phyloP scores from a whole-genome alignment of 2,113 vertebrate species.

The Labrus mixtus region DNA sequence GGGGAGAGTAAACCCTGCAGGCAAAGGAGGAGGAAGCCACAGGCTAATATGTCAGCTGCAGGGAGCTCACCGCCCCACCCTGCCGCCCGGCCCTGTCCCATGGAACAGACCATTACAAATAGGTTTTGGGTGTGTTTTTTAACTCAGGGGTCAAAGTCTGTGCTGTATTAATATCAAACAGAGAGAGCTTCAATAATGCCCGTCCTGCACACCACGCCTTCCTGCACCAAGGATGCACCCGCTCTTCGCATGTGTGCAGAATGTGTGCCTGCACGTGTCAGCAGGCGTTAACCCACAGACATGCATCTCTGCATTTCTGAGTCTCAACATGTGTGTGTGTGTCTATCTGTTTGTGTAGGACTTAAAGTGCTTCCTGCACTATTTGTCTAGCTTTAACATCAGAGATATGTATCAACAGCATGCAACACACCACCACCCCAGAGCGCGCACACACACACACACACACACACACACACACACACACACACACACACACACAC shows the following conservation, averaged over 20 bases:
- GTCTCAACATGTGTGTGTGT: background rate
- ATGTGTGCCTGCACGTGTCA: background rate
- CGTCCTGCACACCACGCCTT: background rate
- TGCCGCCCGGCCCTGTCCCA: constrained; percentile 25
- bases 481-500: constrained; percentile 34
- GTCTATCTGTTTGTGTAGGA: background rate
- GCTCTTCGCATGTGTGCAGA: constrained; percentile 9
- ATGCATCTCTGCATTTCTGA: background rate
- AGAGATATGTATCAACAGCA: constrained; percentile 13
- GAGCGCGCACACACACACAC: constrained; percentile 25
- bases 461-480: constrained; percentile 29
- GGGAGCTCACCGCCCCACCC: background rate
- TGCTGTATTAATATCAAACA: constrained; percentile 25
- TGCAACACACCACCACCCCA: constrained; percentile 5
- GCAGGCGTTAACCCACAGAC: background rate
- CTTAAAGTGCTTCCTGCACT: background rate
- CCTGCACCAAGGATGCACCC: constrained; percentile 11
- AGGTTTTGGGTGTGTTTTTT: constrained; percentile 33
- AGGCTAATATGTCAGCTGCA: background rate
- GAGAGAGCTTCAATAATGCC: constrained; percentile 25
- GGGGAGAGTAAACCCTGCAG: background rate
- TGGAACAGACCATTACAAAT: constrained; percentile 2
- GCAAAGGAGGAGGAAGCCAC: background rate
- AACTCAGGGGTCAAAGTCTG: constrained; percentile 36
- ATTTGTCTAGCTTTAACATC: constrained; percentile 1